phyloP scores from a whole-genome alignment of 2,797 vertebrate species.

The Aythya fuligula region DNA sequence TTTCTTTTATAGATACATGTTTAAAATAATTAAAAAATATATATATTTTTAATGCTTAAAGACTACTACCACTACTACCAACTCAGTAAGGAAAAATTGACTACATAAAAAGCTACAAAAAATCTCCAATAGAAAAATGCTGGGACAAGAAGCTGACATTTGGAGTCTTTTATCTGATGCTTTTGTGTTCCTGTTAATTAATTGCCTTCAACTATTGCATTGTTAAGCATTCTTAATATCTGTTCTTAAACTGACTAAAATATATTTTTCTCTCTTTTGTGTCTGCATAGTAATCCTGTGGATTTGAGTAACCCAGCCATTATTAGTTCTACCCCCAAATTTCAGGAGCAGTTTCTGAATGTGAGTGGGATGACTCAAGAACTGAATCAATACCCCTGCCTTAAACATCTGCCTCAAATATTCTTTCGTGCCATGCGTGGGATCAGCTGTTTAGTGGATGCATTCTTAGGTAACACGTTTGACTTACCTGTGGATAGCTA shows the following conservation, averaged over 20 bases:
- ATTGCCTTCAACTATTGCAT: background rate
- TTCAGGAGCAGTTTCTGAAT: constrained; percentile 91
- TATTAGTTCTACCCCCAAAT: constrained; percentile 93
- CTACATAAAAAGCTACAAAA: background rate
- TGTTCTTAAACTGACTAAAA: background rate
- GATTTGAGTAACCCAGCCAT: constrained; percentile 92
- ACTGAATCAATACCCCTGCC: constrained; percentile 92
- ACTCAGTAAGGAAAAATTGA: background rate
- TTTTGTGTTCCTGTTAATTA: background rate
- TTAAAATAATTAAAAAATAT: too few relatives aligned
- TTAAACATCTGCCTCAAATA: constrained; percentile 91
- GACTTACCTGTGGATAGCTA: constrained; percentile 26
- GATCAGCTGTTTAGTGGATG: constrained; percentile 91
- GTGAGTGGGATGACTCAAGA: constrained; percentile 93
- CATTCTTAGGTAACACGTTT: constrained; percentile 89
- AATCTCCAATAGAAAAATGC: background rate
- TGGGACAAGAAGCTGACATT: background rate
- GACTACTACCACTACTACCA: background rate
- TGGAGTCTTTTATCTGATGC: background rate
- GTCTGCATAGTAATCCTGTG: constrained; percentile 88
- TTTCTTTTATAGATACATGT: too few relatives aligned
- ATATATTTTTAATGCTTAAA: background rate
- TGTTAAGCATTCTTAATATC: background rate
- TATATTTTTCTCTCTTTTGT: background rate
- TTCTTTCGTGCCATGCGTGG: constrained; percentile 93